A percentile compares a stretch with the other conserved stretches of the same genome.
Evolutionary conservation across 2,888 invertebrate genomes (phyloP).

Genomic region (Fragum fragum): DNA sequence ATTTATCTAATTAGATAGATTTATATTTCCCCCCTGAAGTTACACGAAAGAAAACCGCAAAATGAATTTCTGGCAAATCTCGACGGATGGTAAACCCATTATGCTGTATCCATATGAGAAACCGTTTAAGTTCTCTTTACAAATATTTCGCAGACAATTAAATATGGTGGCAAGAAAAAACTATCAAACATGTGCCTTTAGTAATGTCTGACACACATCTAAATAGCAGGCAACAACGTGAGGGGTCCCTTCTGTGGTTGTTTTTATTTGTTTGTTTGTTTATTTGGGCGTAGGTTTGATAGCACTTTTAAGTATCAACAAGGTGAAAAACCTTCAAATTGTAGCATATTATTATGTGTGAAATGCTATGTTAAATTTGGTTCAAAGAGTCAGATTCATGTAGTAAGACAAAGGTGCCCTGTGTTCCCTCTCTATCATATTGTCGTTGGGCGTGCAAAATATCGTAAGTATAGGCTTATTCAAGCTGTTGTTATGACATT

Average conservation of each 20-base stretch:
- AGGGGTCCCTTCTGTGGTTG: conserved; percentile 32
- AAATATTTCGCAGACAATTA: conserved; percentile 67
- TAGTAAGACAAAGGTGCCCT: no score
- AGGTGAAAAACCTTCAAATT: no score
- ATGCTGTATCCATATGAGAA: conserved; percentile 52
- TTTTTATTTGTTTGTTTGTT: conserved; percentile 6
- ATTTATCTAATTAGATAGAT: no score
- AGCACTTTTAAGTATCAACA: background rate
- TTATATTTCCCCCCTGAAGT: no score
- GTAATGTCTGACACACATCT: conserved; percentile 55
- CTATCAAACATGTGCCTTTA: conserved; percentile 41
- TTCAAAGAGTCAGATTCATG: no score
- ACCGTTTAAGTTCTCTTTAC: conserved; percentile 56
- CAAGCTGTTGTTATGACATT: no score
- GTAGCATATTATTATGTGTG: no score
- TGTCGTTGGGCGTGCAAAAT: no score
- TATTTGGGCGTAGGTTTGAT: background rate
- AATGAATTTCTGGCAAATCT: background rate
- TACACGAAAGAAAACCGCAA: background rate
- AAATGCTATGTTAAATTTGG: no score
- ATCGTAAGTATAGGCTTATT: no score
- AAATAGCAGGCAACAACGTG: conserved; percentile 52
- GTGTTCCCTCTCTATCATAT: no score
- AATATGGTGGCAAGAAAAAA: conserved; percentile 59
- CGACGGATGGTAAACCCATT: conserved; percentile 24